Conservation (phyloP, 2,797 vertebrate genomes). For the Xyrichtys novacula region DNA sequence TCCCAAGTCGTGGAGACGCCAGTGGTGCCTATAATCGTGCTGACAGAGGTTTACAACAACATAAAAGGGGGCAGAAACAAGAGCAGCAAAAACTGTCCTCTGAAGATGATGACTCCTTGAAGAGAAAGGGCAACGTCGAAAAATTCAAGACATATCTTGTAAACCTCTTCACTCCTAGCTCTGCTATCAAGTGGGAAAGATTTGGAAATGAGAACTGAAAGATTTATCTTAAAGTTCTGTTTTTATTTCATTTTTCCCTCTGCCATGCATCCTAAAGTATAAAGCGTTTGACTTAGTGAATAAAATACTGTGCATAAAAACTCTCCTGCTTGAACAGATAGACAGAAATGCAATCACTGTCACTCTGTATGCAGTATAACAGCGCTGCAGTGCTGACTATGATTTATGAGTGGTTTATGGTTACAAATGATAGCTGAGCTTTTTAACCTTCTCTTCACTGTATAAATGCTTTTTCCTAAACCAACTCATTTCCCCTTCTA, state of each 20-base stretch:
- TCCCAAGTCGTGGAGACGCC: not conserved
- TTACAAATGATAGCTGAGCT: not conserved
- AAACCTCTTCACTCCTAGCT: not conserved
- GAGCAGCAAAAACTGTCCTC: not conserved
- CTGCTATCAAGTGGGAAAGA: constrained; percentile 1
- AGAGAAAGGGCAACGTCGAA: not conserved
- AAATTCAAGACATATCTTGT: constrained; percentile 17
- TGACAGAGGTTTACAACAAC: not conserved
- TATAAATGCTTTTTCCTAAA: not conserved
- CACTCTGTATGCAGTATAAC: constrained; percentile 1
- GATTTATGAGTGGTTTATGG: constrained; percentile 24
- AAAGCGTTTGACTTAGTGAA: constrained; percentile 14
- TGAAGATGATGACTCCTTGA: not conserved
- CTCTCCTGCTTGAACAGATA: too few species aligned
- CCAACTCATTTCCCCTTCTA: not conserved
- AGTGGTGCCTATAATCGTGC: not conserved
- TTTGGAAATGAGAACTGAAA: constrained; percentile 37
- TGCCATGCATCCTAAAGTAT: not conserved
- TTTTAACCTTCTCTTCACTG: not conserved
- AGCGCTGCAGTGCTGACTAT: constrained; percentile 16
- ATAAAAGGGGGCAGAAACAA: not conserved
- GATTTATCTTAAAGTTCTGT: not conserved
- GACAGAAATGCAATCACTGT: too few species aligned
- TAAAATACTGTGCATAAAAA: constrained; percentile 7
- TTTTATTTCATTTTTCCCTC: not conserved